These are phyloP conservation scores for Semotilus atromaculatus DNA, from an alignment of 2,797 vertebrate species.

Conservation along the genomic window DNA sequence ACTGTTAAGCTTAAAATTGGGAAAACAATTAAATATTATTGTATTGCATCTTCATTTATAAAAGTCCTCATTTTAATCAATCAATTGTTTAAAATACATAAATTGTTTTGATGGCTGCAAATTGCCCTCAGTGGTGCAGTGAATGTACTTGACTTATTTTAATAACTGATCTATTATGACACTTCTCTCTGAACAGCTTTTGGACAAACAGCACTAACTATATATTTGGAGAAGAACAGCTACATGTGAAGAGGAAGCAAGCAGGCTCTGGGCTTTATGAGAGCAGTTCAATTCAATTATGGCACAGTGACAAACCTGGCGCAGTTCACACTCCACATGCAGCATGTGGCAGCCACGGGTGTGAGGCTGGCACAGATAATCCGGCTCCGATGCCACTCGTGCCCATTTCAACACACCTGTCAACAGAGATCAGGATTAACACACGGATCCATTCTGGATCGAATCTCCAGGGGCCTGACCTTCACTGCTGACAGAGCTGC, in stretches of 20 bases:
- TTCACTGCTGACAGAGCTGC: background rate
- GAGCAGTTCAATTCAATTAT: constrained; percentile 33
- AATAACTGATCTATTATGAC: background rate
- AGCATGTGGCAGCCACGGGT: constrained; percentile 26
- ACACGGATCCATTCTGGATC: constrained; percentile 22
- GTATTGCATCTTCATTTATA: background rate
- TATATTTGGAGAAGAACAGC: background rate
- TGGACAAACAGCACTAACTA: background rate
- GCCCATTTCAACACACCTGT: constrained; percentile 35
- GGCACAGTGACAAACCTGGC: constrained; percentile 30
- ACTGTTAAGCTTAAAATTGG: no score
- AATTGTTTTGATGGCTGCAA: no score
- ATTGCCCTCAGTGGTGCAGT: background rate
- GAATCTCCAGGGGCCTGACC: background rate
- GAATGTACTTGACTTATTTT: background rate
- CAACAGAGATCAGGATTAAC: constrained; percentile 48
- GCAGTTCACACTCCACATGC: constrained; percentile 27
- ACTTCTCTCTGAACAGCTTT: background rate
- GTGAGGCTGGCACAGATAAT: constrained; percentile 32
- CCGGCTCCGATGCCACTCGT: background rate
- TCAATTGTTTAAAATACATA: background rate
- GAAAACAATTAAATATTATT: no score
- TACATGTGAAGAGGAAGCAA: constrained; percentile 12
- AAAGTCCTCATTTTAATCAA: background rate
- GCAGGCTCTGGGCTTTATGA: constrained; percentile 2